These are phyloP conservation scores for Agrilus cyanescens DNA, from an alignment of 2,888 invertebrate species.

Conservation along the genomic window DNA sequence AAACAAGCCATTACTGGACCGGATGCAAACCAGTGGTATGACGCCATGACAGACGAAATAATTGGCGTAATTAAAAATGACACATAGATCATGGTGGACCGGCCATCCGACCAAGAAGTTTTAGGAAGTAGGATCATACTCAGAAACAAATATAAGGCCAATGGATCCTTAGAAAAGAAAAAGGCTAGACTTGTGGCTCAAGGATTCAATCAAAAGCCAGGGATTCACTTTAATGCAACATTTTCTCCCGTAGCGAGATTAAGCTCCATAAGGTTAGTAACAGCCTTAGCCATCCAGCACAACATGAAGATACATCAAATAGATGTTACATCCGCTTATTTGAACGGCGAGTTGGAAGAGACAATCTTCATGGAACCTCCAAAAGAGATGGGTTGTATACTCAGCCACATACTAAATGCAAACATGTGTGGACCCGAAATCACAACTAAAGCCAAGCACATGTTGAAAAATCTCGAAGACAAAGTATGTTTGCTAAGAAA, in stretches of 20 bases:
- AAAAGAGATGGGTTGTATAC: too few relatives aligned
- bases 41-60: constrained; percentile 5
- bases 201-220: constrained; percentile 14
- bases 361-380: too few relatives aligned
- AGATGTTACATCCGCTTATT: too few relatives aligned
- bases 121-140: constrained; percentile 4
- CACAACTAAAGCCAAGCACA: too few relatives aligned
- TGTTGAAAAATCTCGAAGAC: constrained; percentile 2
- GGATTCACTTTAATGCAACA: constrained; percentile 15
- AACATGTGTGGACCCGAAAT: too few relatives aligned
- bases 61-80: constrained; percentile 7
- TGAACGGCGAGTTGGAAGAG: too few relatives aligned
- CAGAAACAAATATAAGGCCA: constrained; percentile 4
- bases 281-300: constrained; percentile 8
- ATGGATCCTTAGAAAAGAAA: constrained; percentile 13
- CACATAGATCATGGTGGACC: constrained; percentile 6
- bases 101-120: constrained; percentile 2
- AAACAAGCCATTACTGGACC: constrained; percentile 1
- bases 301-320: background rate
- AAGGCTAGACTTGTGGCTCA: constrained; percentile 16
- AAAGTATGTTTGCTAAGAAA: background rate
- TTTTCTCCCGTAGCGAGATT: constrained; percentile 14
- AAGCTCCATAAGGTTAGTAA: constrained; percentile 7
- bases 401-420: too few relatives aligned
- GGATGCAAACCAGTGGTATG: constrained; percentile 8